Base-by-base conservation (phyloP, 2,888 invertebrate species). In the Lithophane ornitopus region DNA sequence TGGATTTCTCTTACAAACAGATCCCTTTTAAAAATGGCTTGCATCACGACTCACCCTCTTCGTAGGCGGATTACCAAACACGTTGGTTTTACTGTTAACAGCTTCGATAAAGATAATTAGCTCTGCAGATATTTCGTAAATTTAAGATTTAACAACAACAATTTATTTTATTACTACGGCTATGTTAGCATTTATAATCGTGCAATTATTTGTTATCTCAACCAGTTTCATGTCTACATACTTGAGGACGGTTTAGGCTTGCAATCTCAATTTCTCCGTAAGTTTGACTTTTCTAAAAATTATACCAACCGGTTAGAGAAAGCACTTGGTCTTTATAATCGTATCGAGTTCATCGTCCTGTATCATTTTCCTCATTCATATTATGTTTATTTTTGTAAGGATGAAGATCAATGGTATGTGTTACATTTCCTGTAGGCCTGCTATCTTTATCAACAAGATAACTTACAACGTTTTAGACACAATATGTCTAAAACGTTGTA, bases 201-300 rank as follows among this genome's bases (percentile, higher is more conserved):
- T 75, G 41, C 14, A 44, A 78, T 62, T 12, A 63, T 49, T 26
- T 49, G 54, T 46, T 74, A 69, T 75, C 52, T 73, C 11, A 68
- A 34, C 59, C 34, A 61, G 54, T 68, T 71, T 63, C 39, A 83
- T 81, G 66, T 83, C 28, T 44, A 28, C 62, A 59, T 34, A 70
- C n/a, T n/a, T 67, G 56, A 78, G 65, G n/a, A 26, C 62, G 19
- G 66, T 65, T 83, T 75, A 73, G 65, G 69, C 78, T 86, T 74
- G 39, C 46, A 59, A 65, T 74, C 62, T 62, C n/a, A 69, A 81
- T 81, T 74, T 81, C 84, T 52, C 74, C 61, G 46, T 54, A 63
- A 72, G 68, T 70, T 67, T 81, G 62, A 46, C 69, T 84, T 84
- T 81, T 84, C 74, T 84, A 81, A 78, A 81, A 80, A 76, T 54